Evolutionary conservation across 1,140 invertebrate genomes (phyloP).

Genomic region (Drosophila willistoni): DNA sequence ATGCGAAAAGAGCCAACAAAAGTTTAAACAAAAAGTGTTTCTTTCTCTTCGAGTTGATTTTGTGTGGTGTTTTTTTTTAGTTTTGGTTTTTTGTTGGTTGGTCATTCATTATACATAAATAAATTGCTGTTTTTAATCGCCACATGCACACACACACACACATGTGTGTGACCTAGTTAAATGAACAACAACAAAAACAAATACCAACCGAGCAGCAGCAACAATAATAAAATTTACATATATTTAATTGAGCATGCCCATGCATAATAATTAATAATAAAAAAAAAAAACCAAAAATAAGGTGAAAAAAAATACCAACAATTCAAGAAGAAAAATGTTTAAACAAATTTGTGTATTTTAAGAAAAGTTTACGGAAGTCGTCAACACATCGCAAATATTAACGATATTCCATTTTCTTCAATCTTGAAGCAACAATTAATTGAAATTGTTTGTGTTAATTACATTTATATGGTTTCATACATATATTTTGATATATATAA

Average conservation of each 20-base stretch:
- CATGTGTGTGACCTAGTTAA: constrained; percentile 76
- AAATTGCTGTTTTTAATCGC: constrained; percentile 73
- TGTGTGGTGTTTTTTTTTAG: neutral
- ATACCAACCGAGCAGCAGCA: constrained; percentile 4
- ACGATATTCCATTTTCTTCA: constrained; percentile 31
- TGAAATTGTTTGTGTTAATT: neutral
- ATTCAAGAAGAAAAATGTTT: constrained; percentile 54
- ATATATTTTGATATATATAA: constrained; percentile 3
- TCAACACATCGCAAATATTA: constrained; percentile 40
- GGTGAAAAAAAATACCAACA: constrained; percentile 52
- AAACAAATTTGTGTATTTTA: constrained; percentile 52
- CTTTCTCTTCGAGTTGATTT: constrained; percentile 27
- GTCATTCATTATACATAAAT: constrained; percentile 47
- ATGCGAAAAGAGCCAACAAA: constrained; percentile 19
- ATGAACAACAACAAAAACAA: constrained; percentile 50
- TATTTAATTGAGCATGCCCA: constrained; percentile 40
- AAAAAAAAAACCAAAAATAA: constrained; percentile 28
- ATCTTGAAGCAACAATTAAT: constrained; percentile 13
- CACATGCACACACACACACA: constrained; percentile 62
- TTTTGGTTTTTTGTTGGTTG: constrained; percentile 41
- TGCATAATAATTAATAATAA: constrained; percentile 73
- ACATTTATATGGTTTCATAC: neutral
- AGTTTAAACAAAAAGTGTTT: constrained; percentile 52
- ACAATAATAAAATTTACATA: constrained; percentile 75
- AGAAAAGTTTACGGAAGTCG: constrained; percentile 59